Evolutionary conservation across 2,888 invertebrate genomes (phyloP), one percentile per base, ranked within the genome.

Genomic region (Uloborus plumipes): DNA sequence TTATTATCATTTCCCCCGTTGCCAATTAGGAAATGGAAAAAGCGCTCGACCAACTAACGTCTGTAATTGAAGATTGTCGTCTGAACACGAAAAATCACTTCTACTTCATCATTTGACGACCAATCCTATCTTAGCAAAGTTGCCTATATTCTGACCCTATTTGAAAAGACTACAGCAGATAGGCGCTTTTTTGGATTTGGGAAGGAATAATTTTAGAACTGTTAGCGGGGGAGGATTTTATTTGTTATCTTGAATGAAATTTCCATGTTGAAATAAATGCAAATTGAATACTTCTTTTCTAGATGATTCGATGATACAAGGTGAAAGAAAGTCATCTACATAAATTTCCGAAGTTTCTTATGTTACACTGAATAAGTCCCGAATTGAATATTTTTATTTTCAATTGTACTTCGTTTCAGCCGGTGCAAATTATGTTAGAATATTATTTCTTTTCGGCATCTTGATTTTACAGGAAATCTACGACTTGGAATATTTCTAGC

Each of bases 51-150:
- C 26, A 62, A 31, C n/a, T 26, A 62, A 62, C 15, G 62, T 31
- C 31, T 62, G 62, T 62, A 62, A 62, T 62, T 62, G 62, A 62
- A 62, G 62, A 62, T 62, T 62, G 62, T 31, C 62, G 39, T 62
- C n/a, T 62, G 62, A 62, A 26, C 62, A 62, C n/a, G 18, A 18
- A 31, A 31, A 62, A 62, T 62, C 31, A 62, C 16, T 62, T 62
- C 39, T 62, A 9, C 62, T 18, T 26, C 62, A 62, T 62, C 14
- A 62, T 62, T 62, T 62, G 15, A 31, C 9, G 39, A 26, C 16
- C 15, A 26, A 62, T 31, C 14, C 14, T 14, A 26, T 62, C 31
- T 62, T 39, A 39, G 39, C 7, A 39, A 39, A 39, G 39, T 39
- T 39, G 39, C 39, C 39, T 39, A 39, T 39, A 39, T 39, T 39